Evolutionary conservation across 1,140 invertebrate genomes (phyloP), one percentile per base, ranked within the genome.

Genomic region (Macrostomum lignano): DNA sequence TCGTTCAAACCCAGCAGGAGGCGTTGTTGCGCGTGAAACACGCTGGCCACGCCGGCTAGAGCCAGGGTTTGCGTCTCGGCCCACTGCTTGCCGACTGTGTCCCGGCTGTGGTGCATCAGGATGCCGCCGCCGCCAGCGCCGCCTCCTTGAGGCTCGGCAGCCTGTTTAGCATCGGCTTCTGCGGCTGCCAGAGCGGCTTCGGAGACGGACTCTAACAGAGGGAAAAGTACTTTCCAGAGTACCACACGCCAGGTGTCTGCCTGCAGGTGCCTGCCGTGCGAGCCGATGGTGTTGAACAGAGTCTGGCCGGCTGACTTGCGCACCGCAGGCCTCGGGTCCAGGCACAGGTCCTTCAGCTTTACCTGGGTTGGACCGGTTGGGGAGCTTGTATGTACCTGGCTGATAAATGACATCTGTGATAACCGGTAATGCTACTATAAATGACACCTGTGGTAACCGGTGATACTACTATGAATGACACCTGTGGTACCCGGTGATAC

Each of bases 41-140:
- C 69, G 46, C 70, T 56, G 1, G 69, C 69, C 10, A 73, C 70
- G 2, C 71, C 71, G 37, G 69, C 70, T 14, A 74, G 50, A 1
- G 70, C 70, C 26, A 74, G 52, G 24, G 74, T 75, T 61, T 82
- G 75, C 3, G 88, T 96, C 58, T 98, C 88, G 5, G 84, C 81
- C 88, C 88, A 98, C 51, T 96, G 88, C 47, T 98, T 98, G 49
- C 91, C 79, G 11, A 84, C 82, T 1, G 88, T 98, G 54, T 98
- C 93, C 41, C 88, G 65, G 1, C 82, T 86, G 56, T 98, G 88
- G 58, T 98, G 88, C 43, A 96, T 91, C 1, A 96, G 62, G 42
- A 96, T 84, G 47, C 84, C 84, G 25, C 74, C 75, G 28, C 73
- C 73, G 1, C 38, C 33, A n/a, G 19, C 49, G 45, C 15, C n/a